Percentiles rank a stretch among this genome's conserved stretches.
These are phyloP conservation scores for Sander lucioperca DNA, from an alignment of 2,113 vertebrate species.

Conservation along the genomic window DNA sequence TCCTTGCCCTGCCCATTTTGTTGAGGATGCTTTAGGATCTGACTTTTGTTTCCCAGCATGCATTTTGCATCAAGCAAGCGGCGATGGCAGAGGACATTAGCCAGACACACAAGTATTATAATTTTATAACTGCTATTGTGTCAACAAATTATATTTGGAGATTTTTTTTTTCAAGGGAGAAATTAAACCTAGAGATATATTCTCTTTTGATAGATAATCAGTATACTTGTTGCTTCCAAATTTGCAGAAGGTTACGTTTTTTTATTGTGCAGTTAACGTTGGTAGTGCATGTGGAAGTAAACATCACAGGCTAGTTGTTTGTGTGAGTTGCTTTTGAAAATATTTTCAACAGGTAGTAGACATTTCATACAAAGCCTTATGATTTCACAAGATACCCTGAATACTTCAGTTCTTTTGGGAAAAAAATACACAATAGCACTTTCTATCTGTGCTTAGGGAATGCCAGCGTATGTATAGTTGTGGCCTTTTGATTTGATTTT, in stretches of 20 bases:
- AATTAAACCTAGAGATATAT: background rate
- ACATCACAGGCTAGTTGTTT: background rate
- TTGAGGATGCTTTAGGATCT: background rate
- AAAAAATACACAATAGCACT: background rate
- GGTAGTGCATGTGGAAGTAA: background rate
- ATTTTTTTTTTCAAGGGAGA: background rate
- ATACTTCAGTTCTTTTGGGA: background rate
- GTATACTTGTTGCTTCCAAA: background rate
- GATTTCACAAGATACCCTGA: too few relatives aligned
- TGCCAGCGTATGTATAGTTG: background rate
- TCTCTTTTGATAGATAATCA: background rate
- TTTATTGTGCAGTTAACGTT: background rate
- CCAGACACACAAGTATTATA: background rate
- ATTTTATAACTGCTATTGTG: background rate
- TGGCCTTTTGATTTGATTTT: conserved; percentile 11
- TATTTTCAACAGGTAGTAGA: background rate
- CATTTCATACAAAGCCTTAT: background rate
- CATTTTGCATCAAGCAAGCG: background rate
- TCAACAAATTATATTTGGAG: background rate
- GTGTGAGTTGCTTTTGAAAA: background rate
- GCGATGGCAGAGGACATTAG: background rate
- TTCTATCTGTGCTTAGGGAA: background rate
- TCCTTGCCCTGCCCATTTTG: background rate
- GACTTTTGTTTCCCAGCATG: background rate
- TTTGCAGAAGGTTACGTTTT: background rate